These are phyloP conservation scores for Hemichromis elongatus DNA, from an alignment of 2,113 vertebrate species.

Conservation along the genomic window DNA sequence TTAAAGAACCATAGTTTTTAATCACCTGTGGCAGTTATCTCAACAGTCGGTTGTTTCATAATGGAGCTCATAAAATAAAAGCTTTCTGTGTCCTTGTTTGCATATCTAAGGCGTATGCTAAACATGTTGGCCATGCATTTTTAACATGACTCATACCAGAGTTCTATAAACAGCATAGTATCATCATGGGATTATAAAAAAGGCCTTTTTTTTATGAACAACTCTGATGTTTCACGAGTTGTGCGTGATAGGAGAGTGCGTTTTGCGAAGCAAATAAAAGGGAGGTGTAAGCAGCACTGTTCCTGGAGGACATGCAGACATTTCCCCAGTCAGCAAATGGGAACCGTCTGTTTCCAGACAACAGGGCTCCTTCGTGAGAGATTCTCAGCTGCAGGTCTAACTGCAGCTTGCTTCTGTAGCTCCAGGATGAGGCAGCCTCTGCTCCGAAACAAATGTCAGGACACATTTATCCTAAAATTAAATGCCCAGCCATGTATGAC, in stretches of 20 bases:
- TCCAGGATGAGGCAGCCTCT: background rate
- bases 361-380: slow-evolving; percentile 58
- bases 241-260: background rate
- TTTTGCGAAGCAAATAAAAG: slow-evolving; percentile 53
- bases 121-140: slow-evolving; percentile 6
- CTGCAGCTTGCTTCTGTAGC: slow-evolving; percentile 9
- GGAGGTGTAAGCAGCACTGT: slow-evolving; percentile 12
- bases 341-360: slow-evolving; percentile 65
- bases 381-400: slow-evolving; percentile 17
- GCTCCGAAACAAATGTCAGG: slow-evolving; percentile 17
- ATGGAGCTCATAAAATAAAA: slow-evolving; percentile 19
- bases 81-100: slow-evolving; percentile 6
- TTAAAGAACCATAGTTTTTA: background rate
- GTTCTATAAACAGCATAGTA: background rate
- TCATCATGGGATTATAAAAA: background rate
- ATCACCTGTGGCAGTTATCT: background rate
- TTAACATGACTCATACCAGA: background rate
- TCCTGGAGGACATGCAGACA: slow-evolving; percentile 51
- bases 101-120: slow-evolving; percentile 16
- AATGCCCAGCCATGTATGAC: background rate
- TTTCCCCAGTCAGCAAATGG: slow-evolving; percentile 62
- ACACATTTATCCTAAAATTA: background rate
- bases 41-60: background rate
- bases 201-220: background rate
- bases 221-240: background rate